Evolutionary conservation across 2,797 vertebrate genomes (phyloP), one percentile per base, ranked within the genome.

Genomic region (Momotus momota): DNA sequence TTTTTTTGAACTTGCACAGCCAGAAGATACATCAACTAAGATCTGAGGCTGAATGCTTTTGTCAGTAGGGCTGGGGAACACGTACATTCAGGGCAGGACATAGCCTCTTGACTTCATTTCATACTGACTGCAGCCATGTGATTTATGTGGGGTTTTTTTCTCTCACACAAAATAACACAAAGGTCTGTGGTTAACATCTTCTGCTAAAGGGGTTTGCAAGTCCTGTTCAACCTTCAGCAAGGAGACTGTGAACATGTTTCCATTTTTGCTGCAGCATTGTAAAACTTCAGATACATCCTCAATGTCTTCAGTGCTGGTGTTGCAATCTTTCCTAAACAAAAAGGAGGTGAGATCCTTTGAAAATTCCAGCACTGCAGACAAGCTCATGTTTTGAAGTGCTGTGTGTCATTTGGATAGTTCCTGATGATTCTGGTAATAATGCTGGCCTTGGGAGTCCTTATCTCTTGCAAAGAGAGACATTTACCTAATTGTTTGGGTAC

Each of bases 121-220:
- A 13, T 15, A 18, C 16, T 43, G 26, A 74, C 16, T 23, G 20
- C 13, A 27, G 18, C 5, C 8, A 11, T 0, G 0, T 78, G 13
- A 12, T 67, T 78, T 52, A 3, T 27, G 31, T 10, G 45, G 31
- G 10, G 3, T 4, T 27, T 43, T 17, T 35, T 14, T 14, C 19
- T 14, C 14, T 5, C 38, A 8, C 22, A 10, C 14, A 80, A 31
- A 70, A 22, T 23, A 54, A 40, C 25, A 10, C 7, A 13, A 21
- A 48, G 58, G 10, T 81, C 54, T 79, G 43, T 49, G 45, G 46
- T 78, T 88, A 72, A 41, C 0, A 0, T 6, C 18, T 29, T 31
- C 38, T 86, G 43, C 19, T 35, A 64, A 88, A 81, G 46, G 20
- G 40, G 3, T 60, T 61, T 70, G 17, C 8, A 26, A 70, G 38